Evolutionary conservation across 2,888 invertebrate species (phyloP).

Genomic region (Lithophane leautieri): DNA sequence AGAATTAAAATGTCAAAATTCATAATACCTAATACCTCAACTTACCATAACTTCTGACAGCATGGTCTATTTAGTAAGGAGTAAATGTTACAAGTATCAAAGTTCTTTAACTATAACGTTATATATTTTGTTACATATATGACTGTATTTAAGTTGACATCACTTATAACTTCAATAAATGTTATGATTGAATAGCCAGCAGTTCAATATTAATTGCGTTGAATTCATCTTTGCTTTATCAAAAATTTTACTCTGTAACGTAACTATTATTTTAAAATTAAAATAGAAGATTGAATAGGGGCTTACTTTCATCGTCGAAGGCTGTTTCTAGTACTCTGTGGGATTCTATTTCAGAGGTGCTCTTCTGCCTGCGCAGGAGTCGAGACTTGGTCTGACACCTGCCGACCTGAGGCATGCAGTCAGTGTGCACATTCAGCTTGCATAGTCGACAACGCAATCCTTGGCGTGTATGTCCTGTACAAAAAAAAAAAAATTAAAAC

Average conservation of each 20-base stretch:
- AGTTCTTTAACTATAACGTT: slow-evolving; percentile 9
- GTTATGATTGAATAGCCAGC: slow-evolving; percentile 29
- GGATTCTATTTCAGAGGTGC: slow-evolving; percentile 95
- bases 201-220: slow-evolving; percentile 36
- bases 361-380: slow-evolving; percentile 96
- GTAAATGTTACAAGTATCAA: slow-evolving; percentile 35
- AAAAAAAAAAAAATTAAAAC: slow-evolving; percentile 11
- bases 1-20: slow-evolving; percentile 33
- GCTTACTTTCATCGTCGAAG: slow-evolving; percentile 95
- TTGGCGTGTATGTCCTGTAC: slow-evolving; percentile 96
- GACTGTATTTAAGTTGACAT: slow-evolving; percentile 4
- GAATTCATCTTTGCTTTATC: slow-evolving; percentile 3
- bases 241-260: neutral
- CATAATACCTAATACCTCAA: slow-evolving; percentile 39
- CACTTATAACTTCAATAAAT: slow-evolving; percentile 13
- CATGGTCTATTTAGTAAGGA: slow-evolving; percentile 56
- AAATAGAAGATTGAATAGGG: slow-evolving; percentile 3
- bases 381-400: slow-evolving; percentile 96
- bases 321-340: slow-evolving; percentile 91
- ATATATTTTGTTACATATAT: slow-evolving; percentile 8
- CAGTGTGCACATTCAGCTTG: slow-evolving; percentile 97
- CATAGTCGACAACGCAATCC: slow-evolving; percentile 97
- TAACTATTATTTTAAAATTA: slow-evolving; percentile 1
- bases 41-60: slow-evolving; percentile 79
- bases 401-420: slow-evolving; percentile 95